These are phyloP conservation scores for Hydractinia echinata DNA, from an alignment of 30 jellyfish, hydroid and myxozoan species.

Conservation along the genomic window DNA sequence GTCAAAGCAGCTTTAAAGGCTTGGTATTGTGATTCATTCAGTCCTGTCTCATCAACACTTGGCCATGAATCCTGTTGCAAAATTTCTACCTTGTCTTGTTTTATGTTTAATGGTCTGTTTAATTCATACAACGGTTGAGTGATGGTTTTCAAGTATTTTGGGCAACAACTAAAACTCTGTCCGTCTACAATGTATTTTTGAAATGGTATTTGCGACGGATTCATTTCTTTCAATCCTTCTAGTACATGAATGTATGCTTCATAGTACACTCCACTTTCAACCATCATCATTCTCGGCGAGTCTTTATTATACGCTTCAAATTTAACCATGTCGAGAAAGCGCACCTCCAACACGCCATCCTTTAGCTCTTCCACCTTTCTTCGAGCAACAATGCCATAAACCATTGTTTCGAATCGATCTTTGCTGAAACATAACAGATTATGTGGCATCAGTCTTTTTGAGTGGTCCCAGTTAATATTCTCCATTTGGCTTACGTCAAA, in stretches of 20 bases:
- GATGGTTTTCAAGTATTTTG: slow-evolving; percentile 16
- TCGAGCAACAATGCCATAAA: slow-evolving; percentile 44
- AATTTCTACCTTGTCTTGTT: neutral
- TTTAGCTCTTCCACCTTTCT: slow-evolving; percentile 30
- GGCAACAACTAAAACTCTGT: neutral
- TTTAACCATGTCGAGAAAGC: slow-evolving; percentile 20
- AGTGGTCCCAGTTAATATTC: slow-evolving; percentile 36
- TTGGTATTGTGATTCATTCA: neutral
- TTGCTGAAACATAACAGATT: slow-evolving; percentile 39
- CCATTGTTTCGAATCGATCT: slow-evolving; percentile 32
- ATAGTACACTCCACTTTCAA: slow-evolving; percentile 47
- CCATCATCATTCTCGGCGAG: slow-evolving; percentile 27
- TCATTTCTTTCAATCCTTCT: slow-evolving; percentile 24
- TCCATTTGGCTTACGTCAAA: slow-evolving; percentile 22
- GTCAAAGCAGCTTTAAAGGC: slow-evolving; percentile 26
- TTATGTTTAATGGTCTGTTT: slow-evolving; percentile 2
- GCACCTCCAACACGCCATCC: slow-evolving; percentile 26
- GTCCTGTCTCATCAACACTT: neutral
- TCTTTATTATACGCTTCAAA: neutral
- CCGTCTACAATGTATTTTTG: slow-evolving; percentile 29
- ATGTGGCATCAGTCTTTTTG: slow-evolving; percentile 42
- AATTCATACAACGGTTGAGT: neutral
- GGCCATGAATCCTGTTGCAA: neutral
- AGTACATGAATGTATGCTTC: slow-evolving; percentile 57
- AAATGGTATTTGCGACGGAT: slow-evolving; percentile 25